phyloP scores from a whole-genome alignment of 2,888 invertebrate species.

The Nymphalis urticae region DNA sequence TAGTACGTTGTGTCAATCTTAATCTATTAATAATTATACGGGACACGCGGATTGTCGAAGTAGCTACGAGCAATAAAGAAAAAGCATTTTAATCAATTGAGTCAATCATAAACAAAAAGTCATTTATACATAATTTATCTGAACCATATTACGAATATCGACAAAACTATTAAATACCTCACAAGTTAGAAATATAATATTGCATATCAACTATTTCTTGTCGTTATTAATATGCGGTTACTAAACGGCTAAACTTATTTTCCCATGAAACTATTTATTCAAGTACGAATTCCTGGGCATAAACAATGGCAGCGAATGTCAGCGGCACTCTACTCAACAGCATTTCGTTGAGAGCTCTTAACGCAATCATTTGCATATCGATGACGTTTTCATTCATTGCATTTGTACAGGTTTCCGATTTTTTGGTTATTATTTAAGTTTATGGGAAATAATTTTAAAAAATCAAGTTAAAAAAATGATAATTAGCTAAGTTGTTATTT shows the following conservation, averaged over 20 bases:
- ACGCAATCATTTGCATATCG: constrained; percentile 76
- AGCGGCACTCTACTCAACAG: constrained; percentile 51
- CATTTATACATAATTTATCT: background rate
- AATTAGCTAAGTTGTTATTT: background rate
- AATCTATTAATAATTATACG: constrained; percentile 66
- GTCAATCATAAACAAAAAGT: background rate
- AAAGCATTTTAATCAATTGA: constrained; percentile 42
- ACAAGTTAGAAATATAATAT: no score
- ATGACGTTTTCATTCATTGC: constrained; percentile 47
- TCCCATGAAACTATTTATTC: constrained; percentile 55
- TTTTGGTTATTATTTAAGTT: constrained; percentile 7
- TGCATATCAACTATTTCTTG: background rate
- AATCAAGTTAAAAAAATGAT: background rate
- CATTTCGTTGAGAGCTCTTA: constrained; percentile 60
- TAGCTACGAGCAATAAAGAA: constrained; percentile 39
- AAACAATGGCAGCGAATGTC: constrained; percentile 72
- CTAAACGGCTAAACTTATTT: constrained; percentile 35
- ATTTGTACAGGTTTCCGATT: constrained; percentile 17
- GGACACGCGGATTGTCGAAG: constrained; percentile 61
- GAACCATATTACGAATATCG: background rate
- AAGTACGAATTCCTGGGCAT: constrained; percentile 43
- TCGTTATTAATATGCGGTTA: background rate
- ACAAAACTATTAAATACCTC: no score
- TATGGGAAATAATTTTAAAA: constrained; percentile 24
- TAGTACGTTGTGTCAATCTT: constrained; percentile 63